A percentile compares a stretch with the other conserved stretches of the same genome.
Conservation (phyloP, 2,113 vertebrate species). For the Hyperopisus bebe region DNA sequence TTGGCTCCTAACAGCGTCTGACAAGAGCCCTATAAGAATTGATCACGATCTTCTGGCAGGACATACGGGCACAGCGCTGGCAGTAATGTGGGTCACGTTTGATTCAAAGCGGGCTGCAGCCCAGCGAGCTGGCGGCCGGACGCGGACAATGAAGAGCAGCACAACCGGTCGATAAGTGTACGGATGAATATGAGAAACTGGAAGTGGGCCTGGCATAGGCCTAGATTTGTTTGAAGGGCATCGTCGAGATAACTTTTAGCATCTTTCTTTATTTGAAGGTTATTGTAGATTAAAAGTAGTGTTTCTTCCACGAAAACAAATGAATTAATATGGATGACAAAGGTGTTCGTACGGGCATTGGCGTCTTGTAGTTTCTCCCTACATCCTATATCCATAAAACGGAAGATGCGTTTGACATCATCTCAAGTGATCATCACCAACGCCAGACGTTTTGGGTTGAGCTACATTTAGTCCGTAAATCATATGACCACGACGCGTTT, state of each 20-base stretch:
- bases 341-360: not conserved
- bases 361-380: not conserved
- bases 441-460: not conserved
- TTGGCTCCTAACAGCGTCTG: not conserved
- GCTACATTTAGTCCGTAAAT: not conserved
- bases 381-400: not conserved
- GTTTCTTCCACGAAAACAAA: not conserved
- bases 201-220: no score
- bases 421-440: not conserved
- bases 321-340: not conserved
- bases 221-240: not conserved
- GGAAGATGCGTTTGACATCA: not conserved
- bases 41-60: not conserved
- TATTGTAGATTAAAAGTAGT: not conserved
- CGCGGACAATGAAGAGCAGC: not conserved
- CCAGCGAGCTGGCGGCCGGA: not conserved
- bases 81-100: conserved; percentile 11
- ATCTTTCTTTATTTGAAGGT: not conserved
- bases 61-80: not conserved
- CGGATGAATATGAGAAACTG: not conserved
- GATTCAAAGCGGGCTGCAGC: not conserved
- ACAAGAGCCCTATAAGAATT: not conserved
- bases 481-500: not conserved
- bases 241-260: not conserved
- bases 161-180: not conserved